These are phyloP conservation scores for Pseudachorutes palmiensis DNA, from an alignment of 1,140 invertebrate species.

Conservation along the genomic window DNA sequence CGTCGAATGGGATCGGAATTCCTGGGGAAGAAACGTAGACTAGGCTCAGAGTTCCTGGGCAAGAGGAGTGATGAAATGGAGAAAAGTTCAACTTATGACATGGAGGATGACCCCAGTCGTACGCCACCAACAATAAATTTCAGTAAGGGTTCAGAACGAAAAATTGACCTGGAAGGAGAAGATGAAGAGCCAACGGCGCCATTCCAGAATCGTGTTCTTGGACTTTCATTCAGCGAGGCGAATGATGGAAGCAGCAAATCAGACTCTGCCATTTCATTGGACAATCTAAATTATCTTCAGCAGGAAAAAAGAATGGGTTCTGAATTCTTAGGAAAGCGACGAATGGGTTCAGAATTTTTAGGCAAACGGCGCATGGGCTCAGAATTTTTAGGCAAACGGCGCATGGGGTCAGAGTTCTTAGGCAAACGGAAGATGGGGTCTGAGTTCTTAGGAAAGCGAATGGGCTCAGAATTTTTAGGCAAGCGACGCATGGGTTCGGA, in stretches of 20 bases:
- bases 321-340: slow-evolving; percentile 20
- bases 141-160: neutral
- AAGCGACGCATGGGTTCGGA: slow-evolving; percentile 30
- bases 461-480: slow-evolving; percentile 35
- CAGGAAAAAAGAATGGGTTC: too few species aligned
- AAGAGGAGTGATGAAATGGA: slow-evolving; percentile 1
- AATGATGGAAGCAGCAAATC: too few species aligned
- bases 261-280: too few species aligned
- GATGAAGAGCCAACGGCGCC: too few species aligned
- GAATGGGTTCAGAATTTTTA: slow-evolving; percentile 36
- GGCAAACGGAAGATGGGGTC: too few species aligned
- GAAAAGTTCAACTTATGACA: neutral
- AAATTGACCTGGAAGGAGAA: neutral
- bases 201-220: too few species aligned
- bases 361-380: slow-evolving; percentile 28
- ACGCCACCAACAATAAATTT: neutral
- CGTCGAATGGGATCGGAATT: neutral
- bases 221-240: too few species aligned
- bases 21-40: slow-evolving; percentile 18
- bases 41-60: slow-evolving; percentile 27
- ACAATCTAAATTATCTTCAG: too few species aligned
- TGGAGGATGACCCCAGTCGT: neutral
- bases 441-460: slow-evolving; percentile 36
- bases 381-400: slow-evolving; percentile 21
- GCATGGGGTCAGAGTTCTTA: too few species aligned